Conservation (phyloP, 2,888 invertebrate species). For the Ypsolopha scabrella region DNA sequence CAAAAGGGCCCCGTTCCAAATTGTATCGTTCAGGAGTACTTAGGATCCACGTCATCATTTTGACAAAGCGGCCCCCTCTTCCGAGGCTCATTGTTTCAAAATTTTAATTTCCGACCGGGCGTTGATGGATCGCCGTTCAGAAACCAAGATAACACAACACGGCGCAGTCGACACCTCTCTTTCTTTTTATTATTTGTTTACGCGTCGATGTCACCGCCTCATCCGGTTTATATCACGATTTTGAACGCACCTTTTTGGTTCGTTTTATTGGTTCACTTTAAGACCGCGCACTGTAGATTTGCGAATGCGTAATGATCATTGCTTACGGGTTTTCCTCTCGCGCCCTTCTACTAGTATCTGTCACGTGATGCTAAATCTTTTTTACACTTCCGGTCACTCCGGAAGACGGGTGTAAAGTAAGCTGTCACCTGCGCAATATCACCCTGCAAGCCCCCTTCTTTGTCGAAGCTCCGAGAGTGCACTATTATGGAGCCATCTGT, state of each 20-base stretch:
- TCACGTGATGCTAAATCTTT: background rate
- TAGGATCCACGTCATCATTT: background rate
- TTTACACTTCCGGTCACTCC: background rate
- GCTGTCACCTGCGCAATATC: too few species aligned
- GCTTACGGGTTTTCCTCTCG: background rate
- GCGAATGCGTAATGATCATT: background rate
- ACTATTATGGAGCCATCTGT: too few species aligned
- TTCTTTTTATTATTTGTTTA: conserved; percentile 23
- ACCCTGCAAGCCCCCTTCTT: too few species aligned
- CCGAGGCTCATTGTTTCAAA: conserved; percentile 4
- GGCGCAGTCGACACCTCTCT: conserved; percentile 40
- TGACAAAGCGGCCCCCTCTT: background rate
- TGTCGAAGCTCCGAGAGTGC: too few species aligned
- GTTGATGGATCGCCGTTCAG: conserved; percentile 54
- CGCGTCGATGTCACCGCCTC: conserved; percentile 38
- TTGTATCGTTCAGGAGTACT: background rate
- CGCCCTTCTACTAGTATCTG: background rate
- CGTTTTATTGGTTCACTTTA: background rate
- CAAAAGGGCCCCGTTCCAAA: background rate
- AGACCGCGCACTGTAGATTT: background rate
- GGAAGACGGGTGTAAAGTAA: too few species aligned
- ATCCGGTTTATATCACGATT: conserved; percentile 40
- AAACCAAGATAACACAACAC: conserved; percentile 48
- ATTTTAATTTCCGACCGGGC: conserved; percentile 8
- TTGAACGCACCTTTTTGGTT: conserved; percentile 8